Percentiles rank a stretch among this genome's conserved stretches.
Conservation (phyloP, 2,797 vertebrate genomes). For the Erithacus rubecula region DNA sequence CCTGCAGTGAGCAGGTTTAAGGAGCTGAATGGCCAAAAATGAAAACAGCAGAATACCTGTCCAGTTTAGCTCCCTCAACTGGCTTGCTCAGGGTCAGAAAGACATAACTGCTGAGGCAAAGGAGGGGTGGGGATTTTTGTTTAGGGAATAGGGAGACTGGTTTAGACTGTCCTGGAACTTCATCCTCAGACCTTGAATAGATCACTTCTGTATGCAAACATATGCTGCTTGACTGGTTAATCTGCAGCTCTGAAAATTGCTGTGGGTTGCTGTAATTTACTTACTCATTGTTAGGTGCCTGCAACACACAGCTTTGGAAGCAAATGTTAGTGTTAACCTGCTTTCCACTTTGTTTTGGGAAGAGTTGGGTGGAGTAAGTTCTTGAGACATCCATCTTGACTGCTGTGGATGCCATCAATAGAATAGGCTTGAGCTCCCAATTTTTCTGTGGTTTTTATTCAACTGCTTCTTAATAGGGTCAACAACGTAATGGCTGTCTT, state of each 20-base stretch:
- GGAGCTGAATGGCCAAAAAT: neutral
- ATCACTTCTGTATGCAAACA: slow-evolving; percentile 13
- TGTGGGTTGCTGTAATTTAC: slow-evolving; percentile 1
- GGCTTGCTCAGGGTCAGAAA: neutral
- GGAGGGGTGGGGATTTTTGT: neutral
- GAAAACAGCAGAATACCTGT: neutral
- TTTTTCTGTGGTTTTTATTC: neutral
- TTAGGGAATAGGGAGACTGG: neutral
- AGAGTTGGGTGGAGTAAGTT: neutral
- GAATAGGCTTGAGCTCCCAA: neutral
- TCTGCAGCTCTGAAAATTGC: slow-evolving; percentile 36
- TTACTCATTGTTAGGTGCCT: slow-evolving; percentile 23
- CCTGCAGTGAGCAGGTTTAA: neutral
- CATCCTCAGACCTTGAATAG: neutral
- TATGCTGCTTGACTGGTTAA: slow-evolving; percentile 41
- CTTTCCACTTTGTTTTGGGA: neutral
- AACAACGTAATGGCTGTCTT: neutral
- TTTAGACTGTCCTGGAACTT: slow-evolving; percentile 35
- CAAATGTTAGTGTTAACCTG: neutral
- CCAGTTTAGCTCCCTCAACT: slow-evolving; percentile 1
- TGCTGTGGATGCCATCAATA: neutral
- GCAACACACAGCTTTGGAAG: neutral
- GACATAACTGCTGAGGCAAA: neutral
- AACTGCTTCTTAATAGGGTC: neutral
- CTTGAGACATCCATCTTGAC: neutral